Percentiles rank a stretch among this genome's conserved stretches.
These are phyloP conservation scores for Drosophila carrolli DNA, from an alignment of 1,140 invertebrate species.

Conservation along the genomic window DNA sequence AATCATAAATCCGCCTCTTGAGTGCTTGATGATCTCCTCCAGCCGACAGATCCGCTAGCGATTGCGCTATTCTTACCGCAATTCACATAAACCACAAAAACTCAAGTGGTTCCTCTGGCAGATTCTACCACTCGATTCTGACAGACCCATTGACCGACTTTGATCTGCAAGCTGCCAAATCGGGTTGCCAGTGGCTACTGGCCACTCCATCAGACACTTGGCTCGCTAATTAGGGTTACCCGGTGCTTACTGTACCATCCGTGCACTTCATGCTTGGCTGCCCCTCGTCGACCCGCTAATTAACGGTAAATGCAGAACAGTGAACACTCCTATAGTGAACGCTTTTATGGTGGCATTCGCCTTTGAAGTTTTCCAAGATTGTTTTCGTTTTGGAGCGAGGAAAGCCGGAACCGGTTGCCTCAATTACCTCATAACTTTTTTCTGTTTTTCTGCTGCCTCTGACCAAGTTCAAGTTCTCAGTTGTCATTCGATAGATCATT, in stretches of 20 bases:
- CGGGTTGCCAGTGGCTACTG: slow-evolving; percentile 9
- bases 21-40: slow-evolving; percentile 8
- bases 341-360: slow-evolving; percentile 28
- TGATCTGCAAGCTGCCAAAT: slow-evolving; percentile 22
- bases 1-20: slow-evolving; percentile 25
- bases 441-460: not conserved
- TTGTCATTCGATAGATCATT: slow-evolving; percentile 29
- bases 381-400: slow-evolving; percentile 23
- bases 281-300: slow-evolving; percentile 39
- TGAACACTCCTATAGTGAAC: slow-evolving; percentile 51
- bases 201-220: slow-evolving; percentile 12
- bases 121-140: slow-evolving; percentile 12
- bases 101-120: slow-evolving; percentile 9
- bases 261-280: slow-evolving; percentile 40
- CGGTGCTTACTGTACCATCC: slow-evolving; percentile 14
- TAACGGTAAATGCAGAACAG: slow-evolving; percentile 60
- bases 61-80: slow-evolving; percentile 9
- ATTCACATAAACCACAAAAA: slow-evolving; percentile 6
- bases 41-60: slow-evolving; percentile 8
- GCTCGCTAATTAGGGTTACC: slow-evolving; percentile 57
- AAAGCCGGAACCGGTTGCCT: slow-evolving; percentile 47
- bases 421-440: slow-evolving; percentile 35
- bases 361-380: slow-evolving; percentile 55
- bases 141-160: slow-evolving; percentile 41
- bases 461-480: slow-evolving; percentile 39